Percentiles rank a stretch among this genome's conserved stretches.
These are phyloP conservation scores for Nemotelus pantherinus DNA, from an alignment of 2,888 invertebrate species.

Conservation along the genomic window DNA sequence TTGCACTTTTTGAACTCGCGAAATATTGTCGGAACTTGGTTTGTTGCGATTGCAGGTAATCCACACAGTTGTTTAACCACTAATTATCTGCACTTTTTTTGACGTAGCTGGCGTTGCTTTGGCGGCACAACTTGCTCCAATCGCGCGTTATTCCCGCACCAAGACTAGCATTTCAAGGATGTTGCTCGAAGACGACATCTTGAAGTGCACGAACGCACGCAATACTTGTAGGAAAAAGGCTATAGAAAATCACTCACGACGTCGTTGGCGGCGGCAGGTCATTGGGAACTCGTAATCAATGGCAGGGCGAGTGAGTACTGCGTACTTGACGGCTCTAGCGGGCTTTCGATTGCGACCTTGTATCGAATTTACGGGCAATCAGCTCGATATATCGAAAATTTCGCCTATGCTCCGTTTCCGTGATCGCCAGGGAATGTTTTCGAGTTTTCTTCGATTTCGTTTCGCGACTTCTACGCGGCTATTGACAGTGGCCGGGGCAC, in stretches of 20 bases:
- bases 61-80: background rate
- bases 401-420: background rate
- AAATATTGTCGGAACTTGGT: background rate
- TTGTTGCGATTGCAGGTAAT: background rate
- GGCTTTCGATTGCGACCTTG: background rate
- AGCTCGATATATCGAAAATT: background rate
- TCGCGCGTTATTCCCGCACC: conserved; percentile 18
- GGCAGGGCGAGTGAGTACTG: conserved; percentile 1
- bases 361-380: background rate
- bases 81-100: background rate
- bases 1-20: conserved; percentile 1
- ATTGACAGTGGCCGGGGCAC: background rate
- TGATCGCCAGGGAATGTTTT: conserved; percentile 10
- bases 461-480: conserved; percentile 5
- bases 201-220: conserved; percentile 35
- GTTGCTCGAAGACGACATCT: conserved; percentile 32
- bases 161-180: conserved; percentile 25
- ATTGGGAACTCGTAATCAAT: conserved; percentile 10
- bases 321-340: background rate
- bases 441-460: conserved; percentile 10
- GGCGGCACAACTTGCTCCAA: background rate
- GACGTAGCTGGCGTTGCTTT: background rate
- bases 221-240: conserved; percentile 13
- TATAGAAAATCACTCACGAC: conserved; percentile 22
- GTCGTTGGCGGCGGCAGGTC: conserved; percentile 28